phyloP scores from a whole-genome alignment of 92 coral and sea anemone species.

The Umimayanthus kanabou region DNA sequence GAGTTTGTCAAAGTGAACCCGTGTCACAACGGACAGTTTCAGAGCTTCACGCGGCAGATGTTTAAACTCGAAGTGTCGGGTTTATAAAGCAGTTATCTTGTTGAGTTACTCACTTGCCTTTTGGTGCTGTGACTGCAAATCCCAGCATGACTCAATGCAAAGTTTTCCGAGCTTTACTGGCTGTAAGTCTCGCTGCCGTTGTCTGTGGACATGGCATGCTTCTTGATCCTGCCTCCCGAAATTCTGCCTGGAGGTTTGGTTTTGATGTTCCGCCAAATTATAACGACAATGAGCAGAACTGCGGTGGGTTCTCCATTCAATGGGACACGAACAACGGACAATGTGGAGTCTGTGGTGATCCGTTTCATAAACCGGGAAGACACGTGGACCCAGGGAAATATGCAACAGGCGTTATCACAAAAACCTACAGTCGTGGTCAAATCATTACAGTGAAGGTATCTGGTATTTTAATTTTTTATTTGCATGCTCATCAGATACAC shows the following conservation, averaged over 20 bases:
- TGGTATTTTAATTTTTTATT: neutral
- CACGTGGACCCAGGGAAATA: slow-evolving; percentile 31
- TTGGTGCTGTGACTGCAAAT: neutral
- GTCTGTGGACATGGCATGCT: slow-evolving; percentile 36
- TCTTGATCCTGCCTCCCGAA: slow-evolving; percentile 29
- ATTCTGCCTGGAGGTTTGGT: slow-evolving; percentile 39
- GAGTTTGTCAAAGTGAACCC: neutral
- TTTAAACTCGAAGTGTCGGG: neutral
- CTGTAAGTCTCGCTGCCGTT: neutral
- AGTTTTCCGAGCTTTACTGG: neutral
- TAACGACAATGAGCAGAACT: slow-evolving; percentile 45
- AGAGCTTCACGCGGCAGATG: neutral
- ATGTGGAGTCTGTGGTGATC: slow-evolving; percentile 58
- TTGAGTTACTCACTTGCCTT: neutral
- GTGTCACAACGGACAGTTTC: neutral
- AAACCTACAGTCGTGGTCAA: slow-evolving; percentile 37
- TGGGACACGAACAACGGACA: slow-evolving; percentile 31
- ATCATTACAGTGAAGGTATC: slow-evolving; percentile 32
- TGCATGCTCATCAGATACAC: no score
- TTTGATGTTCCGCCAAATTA: neutral
- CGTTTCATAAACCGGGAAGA: neutral
- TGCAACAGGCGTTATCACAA: slow-evolving; percentile 42
- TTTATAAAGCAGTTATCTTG: no score
- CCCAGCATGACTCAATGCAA: neutral
- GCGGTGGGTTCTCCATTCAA: slow-evolving; percentile 17